Percentiles rank a stretch among this genome's conserved stretches.
Conservation (phyloP, 2,888 invertebrate genomes). For the Polia nebulosa region DNA sequence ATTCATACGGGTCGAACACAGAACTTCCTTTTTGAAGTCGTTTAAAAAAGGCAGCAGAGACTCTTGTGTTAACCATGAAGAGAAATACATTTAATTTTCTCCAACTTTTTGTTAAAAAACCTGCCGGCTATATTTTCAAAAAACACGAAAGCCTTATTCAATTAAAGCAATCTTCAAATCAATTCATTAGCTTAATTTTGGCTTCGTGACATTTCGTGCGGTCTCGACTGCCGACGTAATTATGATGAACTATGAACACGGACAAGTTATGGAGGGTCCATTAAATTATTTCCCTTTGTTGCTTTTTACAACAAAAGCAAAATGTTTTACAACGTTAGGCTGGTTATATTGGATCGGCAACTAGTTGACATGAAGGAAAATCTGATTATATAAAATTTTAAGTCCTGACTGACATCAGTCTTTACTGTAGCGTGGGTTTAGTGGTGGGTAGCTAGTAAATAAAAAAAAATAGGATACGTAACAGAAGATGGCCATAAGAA, state of each 20-base stretch:
- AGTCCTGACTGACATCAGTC: no score
- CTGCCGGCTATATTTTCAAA: slow-evolving; percentile 17
- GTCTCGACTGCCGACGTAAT: slow-evolving; percentile 18
- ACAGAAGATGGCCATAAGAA: no score
- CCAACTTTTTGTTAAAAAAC: neutral
- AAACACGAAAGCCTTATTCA: slow-evolving; percentile 43
- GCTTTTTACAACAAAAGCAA: slow-evolving; percentile 11
- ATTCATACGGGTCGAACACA: no score
- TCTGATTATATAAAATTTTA: no score
- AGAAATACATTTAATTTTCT: neutral
- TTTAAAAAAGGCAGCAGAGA: no score
- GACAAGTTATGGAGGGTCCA: slow-evolving; percentile 30
- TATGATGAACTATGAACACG: slow-evolving; percentile 56
- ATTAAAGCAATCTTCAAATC: slow-evolving; percentile 52
- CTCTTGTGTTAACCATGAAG: neutral
- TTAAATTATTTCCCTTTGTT: slow-evolving; percentile 34
- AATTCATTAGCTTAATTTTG: slow-evolving; percentile 51
- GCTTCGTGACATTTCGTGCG: slow-evolving; percentile 50
- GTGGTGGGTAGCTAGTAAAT: no score
- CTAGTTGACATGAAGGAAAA: neutral
- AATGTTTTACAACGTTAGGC: neutral
- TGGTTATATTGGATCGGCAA: neutral
- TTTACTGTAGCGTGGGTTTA: no score
- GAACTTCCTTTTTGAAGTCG: no score
- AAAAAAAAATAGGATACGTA: no score